Percentiles rank a stretch among this genome's conserved stretches.
phyloP scores from a whole-genome alignment of 2,888 invertebrate genomes.

The Zele albiditarsus region DNA sequence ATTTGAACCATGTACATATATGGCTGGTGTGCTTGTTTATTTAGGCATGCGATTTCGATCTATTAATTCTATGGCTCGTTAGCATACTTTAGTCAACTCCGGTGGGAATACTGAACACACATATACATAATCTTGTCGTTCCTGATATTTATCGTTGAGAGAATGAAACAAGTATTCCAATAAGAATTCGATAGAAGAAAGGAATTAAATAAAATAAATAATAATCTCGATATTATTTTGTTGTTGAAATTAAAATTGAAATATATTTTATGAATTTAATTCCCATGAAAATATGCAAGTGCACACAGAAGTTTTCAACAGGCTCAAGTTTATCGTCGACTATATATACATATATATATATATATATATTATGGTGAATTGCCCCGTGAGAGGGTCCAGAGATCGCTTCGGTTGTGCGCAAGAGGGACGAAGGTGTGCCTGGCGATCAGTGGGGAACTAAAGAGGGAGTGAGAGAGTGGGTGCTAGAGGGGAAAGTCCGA shows the following conservation, averaged over 20 bases:
- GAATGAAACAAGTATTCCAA: neutral
- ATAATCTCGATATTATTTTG: neutral
- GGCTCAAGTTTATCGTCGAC: neutral
- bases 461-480: constrained; percentile 11
- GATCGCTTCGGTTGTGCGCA: constrained; percentile 6
- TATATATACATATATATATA: neutral
- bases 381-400: constrained; percentile 13
- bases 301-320: neutral
- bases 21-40: constrained; percentile 45
- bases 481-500: constrained; percentile 28
- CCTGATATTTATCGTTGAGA: constrained; percentile 41
- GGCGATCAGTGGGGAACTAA: neutral
- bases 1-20: constrained; percentile 28
- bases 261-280: neutral
- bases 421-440: constrained; percentile 17
- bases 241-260: neutral
- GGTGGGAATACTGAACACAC: constrained; percentile 45
- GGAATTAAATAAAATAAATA: neutral
- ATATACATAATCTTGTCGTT: neutral
- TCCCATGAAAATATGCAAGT: neutral
- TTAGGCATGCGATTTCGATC: constrained; percentile 57
- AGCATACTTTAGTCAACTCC: constrained; percentile 57
- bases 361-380: constrained; percentile 23
- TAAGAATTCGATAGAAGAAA: neutral
- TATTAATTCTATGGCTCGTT: constrained; percentile 62